Evolutionary conservation across 1,140 invertebrate species (phyloP).

Genomic region (Aricia agestis): DNA sequence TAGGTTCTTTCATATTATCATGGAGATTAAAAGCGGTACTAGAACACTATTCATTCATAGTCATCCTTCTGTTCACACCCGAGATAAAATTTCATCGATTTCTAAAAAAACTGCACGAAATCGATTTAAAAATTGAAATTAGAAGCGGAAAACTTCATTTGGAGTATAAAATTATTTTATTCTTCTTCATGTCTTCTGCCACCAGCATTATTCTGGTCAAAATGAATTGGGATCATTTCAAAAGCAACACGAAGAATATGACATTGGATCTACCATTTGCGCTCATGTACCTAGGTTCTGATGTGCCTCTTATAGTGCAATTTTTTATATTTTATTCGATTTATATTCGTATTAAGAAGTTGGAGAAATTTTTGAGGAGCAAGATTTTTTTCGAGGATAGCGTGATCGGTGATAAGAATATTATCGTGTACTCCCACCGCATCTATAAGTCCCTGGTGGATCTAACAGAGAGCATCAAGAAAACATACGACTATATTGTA

Average conservation of each 20-base stretch:
- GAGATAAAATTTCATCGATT: not conserved
- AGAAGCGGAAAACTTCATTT: not conserved
- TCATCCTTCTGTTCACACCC: not conserved
- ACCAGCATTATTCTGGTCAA: not conserved
- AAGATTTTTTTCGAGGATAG: slow-evolving; percentile 15
- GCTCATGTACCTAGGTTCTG: not conserved
- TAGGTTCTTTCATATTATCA: not conserved
- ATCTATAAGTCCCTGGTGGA: slow-evolving; percentile 15
- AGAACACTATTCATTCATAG: slow-evolving; percentile 15
- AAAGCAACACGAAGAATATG: not conserved
- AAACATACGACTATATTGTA: slow-evolving; percentile 13
- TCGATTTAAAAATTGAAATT: slow-evolving; percentile 17
- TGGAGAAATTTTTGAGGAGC: slow-evolving; percentile 9
- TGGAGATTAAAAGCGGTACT: slow-evolving; percentile 10
- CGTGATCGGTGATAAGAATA: slow-evolving; percentile 1
- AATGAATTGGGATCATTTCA: not conserved
- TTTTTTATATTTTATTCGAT: slow-evolving; percentile 15
- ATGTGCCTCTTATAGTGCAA: slow-evolving; percentile 8
- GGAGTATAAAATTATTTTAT: slow-evolving; percentile 11
- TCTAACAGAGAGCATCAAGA: slow-evolving; percentile 12
- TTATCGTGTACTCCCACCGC: slow-evolving; percentile 3
- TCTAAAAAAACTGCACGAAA: slow-evolving; percentile 15
- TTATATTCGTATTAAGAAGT: slow-evolving; percentile 12
- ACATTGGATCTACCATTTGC: not conserved
- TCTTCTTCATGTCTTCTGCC: not conserved